These are phyloP conservation scores for Dione juno DNA, from an alignment of 2,888 invertebrate species.

Conservation along the genomic window DNA sequence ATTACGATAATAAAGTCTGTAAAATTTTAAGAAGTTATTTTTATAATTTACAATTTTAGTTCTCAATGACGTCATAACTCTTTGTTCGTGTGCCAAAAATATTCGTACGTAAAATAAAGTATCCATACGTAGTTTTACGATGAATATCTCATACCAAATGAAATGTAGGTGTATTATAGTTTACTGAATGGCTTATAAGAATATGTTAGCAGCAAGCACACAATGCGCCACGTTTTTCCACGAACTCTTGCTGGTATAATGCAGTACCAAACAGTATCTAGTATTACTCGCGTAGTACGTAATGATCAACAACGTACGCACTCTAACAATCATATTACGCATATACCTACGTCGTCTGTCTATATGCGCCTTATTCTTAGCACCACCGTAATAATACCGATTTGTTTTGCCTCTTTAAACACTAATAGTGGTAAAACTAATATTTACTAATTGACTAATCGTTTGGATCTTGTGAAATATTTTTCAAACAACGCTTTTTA, in stretches of 20 bases:
- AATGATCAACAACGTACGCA: slow-evolving; percentile 20
- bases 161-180: slow-evolving; percentile 19
- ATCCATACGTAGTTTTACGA: slow-evolving; percentile 11
- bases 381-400: background rate
- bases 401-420: background rate
- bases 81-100: slow-evolving; percentile 19
- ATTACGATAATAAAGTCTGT: background rate
- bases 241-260: slow-evolving; percentile 36
- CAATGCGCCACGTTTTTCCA: slow-evolving; percentile 32
- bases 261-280: slow-evolving; percentile 36
- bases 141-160: slow-evolving; percentile 31
- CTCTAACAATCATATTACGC: slow-evolving; percentile 3
- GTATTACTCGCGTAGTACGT: slow-evolving; percentile 17
- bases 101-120: background rate
- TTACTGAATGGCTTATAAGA: slow-evolving; percentile 10
- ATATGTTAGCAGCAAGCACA: slow-evolving; percentile 31
- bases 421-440: background rate
- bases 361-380: background rate
- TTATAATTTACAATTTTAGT: background rate
- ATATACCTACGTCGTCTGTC: background rate
- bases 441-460: slow-evolving; percentile 24
- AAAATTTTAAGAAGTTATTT: slow-evolving; percentile 1
- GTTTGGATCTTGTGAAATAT: slow-evolving; percentile 3
- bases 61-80: background rate
- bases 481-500: slow-evolving; percentile 9